A percentile compares a stretch with the other conserved stretches of the same genome.
These are phyloP conservation scores for Nannoperca australis DNA, from an alignment of 2,797 vertebrate species.

Conservation along the genomic window DNA sequence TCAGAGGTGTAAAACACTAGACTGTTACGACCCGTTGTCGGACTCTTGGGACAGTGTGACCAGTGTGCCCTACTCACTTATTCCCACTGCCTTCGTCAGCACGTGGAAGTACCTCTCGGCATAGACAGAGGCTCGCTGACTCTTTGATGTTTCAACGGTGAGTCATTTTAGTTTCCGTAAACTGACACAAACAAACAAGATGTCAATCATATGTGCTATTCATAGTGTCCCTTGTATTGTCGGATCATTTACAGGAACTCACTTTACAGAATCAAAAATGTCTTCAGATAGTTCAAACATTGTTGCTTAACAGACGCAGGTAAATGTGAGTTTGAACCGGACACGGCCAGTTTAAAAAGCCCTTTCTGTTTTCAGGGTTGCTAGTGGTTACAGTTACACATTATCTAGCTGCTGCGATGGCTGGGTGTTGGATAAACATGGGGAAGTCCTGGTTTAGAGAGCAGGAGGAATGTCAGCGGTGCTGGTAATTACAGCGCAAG, in stretches of 20 bases:
- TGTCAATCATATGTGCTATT: constrained; percentile 25
- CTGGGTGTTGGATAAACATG: constrained; percentile 82
- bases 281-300: constrained; percentile 3
- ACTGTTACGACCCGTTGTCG: constrained; percentile 89
- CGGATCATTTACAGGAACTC: constrained; percentile 6
- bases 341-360: constrained; percentile 57
- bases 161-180: constrained; percentile 68
- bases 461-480: constrained; percentile 79
- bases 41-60: constrained; percentile 92
- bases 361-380: constrained; percentile 74
- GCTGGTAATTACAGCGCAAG: constrained; percentile 81
- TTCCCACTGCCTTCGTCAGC: constrained; percentile 91
- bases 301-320: constrained; percentile 23
- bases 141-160: constrained; percentile 64
- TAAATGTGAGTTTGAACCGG: constrained; percentile 46
- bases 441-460: constrained; percentile 71
- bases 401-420: constrained; percentile 69
- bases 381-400: constrained; percentile 79
- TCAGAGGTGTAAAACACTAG: constrained; percentile 89
- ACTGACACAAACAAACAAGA: constrained; percentile 48
- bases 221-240: constrained; percentile 15
- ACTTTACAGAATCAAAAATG: constrained; percentile 3
- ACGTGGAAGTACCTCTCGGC: constrained; percentile 92
- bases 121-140: constrained; percentile 62
- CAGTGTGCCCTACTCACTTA: constrained; percentile 90